Evolutionary conservation across 2,113 vertebrate species (phyloP), one percentile per base, ranked within the genome.

Genomic region (Centrocercus urophasianus): DNA sequence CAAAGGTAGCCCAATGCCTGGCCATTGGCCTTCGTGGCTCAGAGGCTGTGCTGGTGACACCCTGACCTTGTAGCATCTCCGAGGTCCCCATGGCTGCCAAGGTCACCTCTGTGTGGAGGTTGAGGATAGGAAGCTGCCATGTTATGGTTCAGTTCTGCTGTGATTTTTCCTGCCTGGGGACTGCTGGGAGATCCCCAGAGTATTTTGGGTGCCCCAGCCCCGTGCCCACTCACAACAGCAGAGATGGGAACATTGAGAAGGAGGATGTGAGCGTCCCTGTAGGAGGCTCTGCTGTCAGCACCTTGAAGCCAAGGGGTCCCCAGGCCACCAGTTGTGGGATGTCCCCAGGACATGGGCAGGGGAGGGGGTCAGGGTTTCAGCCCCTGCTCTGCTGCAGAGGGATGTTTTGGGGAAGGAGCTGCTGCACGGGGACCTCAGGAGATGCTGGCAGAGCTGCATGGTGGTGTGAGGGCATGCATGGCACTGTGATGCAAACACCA

Each of bases 401-500:
- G 42, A 43, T 40, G 64, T 48, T 1, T 9, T 24, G 34, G 65
- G 36, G 72, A 73, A n/a, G 56, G 64, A 72, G 56, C 11, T 77
- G 67, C 43, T 82, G 6, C 9, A n/a, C 1, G 0, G 72, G 42
- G 11, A 30, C 15, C 11, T 1, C 0, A 0, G 69, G 48, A 21
- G 10, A 3, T 30, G 61, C 65, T 67, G 75, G 38, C 12, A 32
- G 3, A 13, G 27, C 73, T 59, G 75, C 11, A 1, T 32, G 80
- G 76, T 86, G 88, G n/a, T 57, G 19, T 25, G 30, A 13, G 3
- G 84, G 21, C 42, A 11, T 0, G 7, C 12, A 8, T n/a, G 57
- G 9, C 18, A 9, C 3, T 32, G 4, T 47, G 63, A 59, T 27
- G 17, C 52, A 38, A 75, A 40, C 1, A 1, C 43, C 73, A 15